These are phyloP conservation scores for Ptychodera flava DNA, from an alignment of 35 echinoderm and acorn worm species.

Conservation along the genomic window DNA sequence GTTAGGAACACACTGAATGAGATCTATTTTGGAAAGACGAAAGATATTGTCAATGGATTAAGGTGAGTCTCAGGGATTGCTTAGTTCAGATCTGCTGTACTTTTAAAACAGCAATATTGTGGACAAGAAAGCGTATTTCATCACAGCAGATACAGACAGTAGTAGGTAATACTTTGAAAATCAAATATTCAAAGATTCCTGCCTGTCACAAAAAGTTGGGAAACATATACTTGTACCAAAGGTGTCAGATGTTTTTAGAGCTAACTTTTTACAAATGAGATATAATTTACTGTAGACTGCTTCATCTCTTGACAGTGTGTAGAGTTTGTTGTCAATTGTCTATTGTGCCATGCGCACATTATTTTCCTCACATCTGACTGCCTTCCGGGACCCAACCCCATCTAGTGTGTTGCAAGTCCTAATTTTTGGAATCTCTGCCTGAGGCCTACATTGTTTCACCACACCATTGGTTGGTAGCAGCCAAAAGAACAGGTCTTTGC, in stretches of 20 bases:
- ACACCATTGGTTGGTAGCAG: no score
- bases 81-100: background rate
- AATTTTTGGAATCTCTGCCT: no score
- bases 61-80: slow-evolving; percentile 52
- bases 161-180: slow-evolving; percentile 4
- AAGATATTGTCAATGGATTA: slow-evolving; percentile 94
- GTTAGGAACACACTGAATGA: slow-evolving; percentile 96
- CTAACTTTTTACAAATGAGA: no score
- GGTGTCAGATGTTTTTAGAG: slow-evolving; percentile 1
- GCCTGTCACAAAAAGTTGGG: background rate
- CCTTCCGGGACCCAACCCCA: no score
- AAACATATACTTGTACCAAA: background rate
- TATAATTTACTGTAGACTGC: no score
- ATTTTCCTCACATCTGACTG: no score
- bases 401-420: no score
- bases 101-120: slow-evolving; percentile 8
- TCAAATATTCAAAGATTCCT: slow-evolving; percentile 13
- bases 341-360: no score
- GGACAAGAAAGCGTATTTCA: slow-evolving; percentile 12
- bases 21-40: slow-evolving; percentile 99
- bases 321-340: no score
- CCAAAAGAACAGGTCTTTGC: no score
- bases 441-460: no score
- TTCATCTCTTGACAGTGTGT: no score
- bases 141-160: background rate